Percentiles rank a stretch among this genome's conserved stretches.
These are phyloP conservation scores for Rhagophthalmus giganteus DNA, from an alignment of 2,888 invertebrate genomes.

Conservation along the genomic window DNA sequence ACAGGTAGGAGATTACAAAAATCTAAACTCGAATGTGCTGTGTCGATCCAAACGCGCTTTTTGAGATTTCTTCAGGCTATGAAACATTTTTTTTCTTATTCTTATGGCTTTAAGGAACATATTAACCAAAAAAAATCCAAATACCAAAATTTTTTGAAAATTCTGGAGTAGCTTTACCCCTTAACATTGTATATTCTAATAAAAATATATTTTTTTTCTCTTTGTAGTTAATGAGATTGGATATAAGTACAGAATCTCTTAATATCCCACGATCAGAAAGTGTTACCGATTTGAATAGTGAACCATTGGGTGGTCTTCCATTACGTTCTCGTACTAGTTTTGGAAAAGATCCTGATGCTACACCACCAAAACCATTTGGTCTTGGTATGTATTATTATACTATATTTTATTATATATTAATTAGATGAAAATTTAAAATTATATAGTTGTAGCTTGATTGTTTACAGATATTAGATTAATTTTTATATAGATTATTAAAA, in stretches of 20 bases:
- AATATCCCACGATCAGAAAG: slow-evolving; percentile 81
- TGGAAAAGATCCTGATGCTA: slow-evolving; percentile 58
- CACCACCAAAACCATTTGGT: slow-evolving; percentile 78
- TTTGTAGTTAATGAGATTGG: slow-evolving; percentile 76
- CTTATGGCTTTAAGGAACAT: no score
- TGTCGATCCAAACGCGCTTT: no score
- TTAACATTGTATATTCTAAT: no score
- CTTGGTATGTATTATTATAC: slow-evolving; percentile 66
- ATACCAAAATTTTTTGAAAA: no score
- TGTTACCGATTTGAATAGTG: slow-evolving; percentile 79
- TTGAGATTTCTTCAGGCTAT: no score
- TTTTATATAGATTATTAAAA: slow-evolving; percentile 4
- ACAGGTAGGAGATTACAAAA: no score
- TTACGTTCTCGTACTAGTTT: slow-evolving; percentile 49
- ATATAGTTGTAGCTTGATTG: slow-evolving; percentile 10
- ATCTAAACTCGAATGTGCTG: no score
- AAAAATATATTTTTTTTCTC: background rate
- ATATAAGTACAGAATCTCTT: slow-evolving; percentile 77
- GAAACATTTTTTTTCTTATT: no score
- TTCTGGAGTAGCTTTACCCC: no score
- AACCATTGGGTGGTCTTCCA: slow-evolving; percentile 50
- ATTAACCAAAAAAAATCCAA: no score
- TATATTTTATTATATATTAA: slow-evolving; percentile 16
- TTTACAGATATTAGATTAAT: slow-evolving; percentile 8
- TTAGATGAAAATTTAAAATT: background rate